A percentile compares a stretch with the other conserved stretches of the same genome.
phyloP scores from a whole-genome alignment of 1,140 invertebrate species.

The Drosophila pachea region DNA sequence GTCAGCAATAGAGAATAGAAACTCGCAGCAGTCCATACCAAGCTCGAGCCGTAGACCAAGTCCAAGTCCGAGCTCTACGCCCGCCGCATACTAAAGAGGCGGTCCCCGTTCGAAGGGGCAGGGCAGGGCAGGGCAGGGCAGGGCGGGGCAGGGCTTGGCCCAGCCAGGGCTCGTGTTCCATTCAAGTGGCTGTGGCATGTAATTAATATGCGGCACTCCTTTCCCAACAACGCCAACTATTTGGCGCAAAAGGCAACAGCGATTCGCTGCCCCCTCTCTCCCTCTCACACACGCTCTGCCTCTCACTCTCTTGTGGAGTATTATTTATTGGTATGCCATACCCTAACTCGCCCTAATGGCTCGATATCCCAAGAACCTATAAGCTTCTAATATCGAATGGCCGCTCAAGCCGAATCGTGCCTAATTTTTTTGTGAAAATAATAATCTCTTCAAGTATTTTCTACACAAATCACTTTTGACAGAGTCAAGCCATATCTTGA shows the following conservation, averaged over 20 bases:
- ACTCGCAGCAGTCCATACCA: slow-evolving; percentile 2
- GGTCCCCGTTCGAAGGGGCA: neutral
- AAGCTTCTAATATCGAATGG: neutral
- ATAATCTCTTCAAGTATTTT: too few species aligned
- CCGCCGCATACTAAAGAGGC: slow-evolving; percentile 54
- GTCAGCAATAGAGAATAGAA: slow-evolving; percentile 26
- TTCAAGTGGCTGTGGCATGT: slow-evolving; percentile 56
- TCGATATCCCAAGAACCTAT: neutral
- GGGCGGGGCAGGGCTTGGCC: neutral
- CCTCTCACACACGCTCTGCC: slow-evolving; percentile 14
- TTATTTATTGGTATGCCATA: slow-evolving; percentile 36
- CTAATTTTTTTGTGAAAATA: neutral
- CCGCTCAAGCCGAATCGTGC: neutral
- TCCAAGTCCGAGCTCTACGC: slow-evolving; percentile 26
- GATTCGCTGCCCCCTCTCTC: slow-evolving; percentile 26
- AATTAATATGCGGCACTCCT: slow-evolving; percentile 74
- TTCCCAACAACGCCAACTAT: slow-evolving; percentile 43
- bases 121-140: neutral
- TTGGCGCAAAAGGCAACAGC: slow-evolving; percentile 50
- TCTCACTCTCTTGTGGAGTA: slow-evolving; percentile 2
- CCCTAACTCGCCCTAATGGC: slow-evolving; percentile 24
- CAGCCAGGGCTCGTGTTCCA: slow-evolving; percentile 41
- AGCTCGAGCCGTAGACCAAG: slow-evolving; percentile 7
- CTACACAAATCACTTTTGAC: too few species aligned
- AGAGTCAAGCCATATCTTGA: too few species aligned